Evolutionary conservation across 30 jellyfish, hydroid and myxozoan genomes (phyloP), one percentile per base, ranked within the genome.

Genomic region (Clytia hemisphaerica): DNA sequence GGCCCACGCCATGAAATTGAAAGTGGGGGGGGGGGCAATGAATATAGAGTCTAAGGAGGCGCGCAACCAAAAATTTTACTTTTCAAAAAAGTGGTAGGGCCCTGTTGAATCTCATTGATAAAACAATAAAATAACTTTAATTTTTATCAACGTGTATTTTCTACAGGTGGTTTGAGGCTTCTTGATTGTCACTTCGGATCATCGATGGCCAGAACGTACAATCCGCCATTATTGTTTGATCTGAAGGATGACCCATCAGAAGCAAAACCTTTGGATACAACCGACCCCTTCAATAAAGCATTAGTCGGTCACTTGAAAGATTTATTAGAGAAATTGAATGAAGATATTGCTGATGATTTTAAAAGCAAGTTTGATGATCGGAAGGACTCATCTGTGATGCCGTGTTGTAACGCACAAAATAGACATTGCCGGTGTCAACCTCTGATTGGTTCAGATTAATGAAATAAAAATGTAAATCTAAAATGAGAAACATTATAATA

Each of bases 161-260:
- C 10, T 46, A n/a, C 10, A 46, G 60, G 60, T 4, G 60, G 60
- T 46, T 3, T 2, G 25, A 46, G 25, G 5, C 24, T 46, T n/a
- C 60, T 46, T 31, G 60, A 46, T 31, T 46, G 60, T 31, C 60
- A 46, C 5, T 31, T 46, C 24, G 25, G 25, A 46, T 46, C 60
- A 46, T 27, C 60, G 19, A 27, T 31, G 25, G 30, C 24, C 4
- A 3, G 22, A 2, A n/a, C 3, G 6, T 40, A 57, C 70, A 57
- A 57, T 18, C 70, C 70, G 5, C 70, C 70, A 4, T 57, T 57
- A 14, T 57, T 57, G 28, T 57, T 57, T 33, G 70, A 57, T 18
- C 44, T 57, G 25, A 29, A 6, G 25, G 51, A 18, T 21, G 70
- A 57, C 53, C 53, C 70, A 21, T 25, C 25, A 4, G 70, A 57